A percentile compares a stretch with the other conserved stretches of the same genome.
Evolutionary conservation across 2,888 invertebrate genomes (phyloP).

Genomic region (Plebejus argus): DNA sequence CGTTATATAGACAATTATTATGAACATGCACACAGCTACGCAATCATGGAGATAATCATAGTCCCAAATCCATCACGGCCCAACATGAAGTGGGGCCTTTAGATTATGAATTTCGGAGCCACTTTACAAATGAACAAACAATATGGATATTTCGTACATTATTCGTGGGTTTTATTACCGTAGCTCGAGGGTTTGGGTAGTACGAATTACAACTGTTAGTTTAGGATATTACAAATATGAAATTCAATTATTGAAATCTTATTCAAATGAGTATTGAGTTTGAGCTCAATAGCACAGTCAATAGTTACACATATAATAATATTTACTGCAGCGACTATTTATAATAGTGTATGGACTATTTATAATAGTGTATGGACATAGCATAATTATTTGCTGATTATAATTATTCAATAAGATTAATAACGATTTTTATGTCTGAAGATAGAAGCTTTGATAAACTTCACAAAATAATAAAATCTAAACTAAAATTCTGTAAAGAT

Average conservation of each 20-base stretch:
- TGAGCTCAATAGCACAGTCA: no score
- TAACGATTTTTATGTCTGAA: not conserved
- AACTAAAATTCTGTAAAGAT: not conserved
- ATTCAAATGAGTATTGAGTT: not conserved
- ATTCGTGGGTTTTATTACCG: not conserved
- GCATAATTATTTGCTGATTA: not conserved
- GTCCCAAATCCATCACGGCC: no score
- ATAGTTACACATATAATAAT: not conserved
- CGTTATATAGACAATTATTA: no score
- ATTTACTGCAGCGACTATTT: no score
- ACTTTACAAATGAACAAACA: not conserved
- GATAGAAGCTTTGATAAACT: not conserved
- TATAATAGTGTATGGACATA: not conserved
- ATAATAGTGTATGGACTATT: no score
- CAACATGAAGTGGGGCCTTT: no score
- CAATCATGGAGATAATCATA: no score
- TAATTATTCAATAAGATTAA: not conserved
- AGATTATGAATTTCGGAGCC: not conserved
- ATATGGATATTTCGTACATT: not conserved
- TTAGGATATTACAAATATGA: slow-evolving; percentile 1
- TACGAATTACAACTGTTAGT: slow-evolving; percentile 12
- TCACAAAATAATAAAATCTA: not conserved
- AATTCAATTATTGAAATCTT: not conserved
- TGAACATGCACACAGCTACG: no score
- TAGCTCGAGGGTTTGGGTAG: not conserved